Evolutionary conservation across 2,113 vertebrate species (phyloP), one percentile per base, ranked within the genome.

Genomic region (Mola mola): DNA sequence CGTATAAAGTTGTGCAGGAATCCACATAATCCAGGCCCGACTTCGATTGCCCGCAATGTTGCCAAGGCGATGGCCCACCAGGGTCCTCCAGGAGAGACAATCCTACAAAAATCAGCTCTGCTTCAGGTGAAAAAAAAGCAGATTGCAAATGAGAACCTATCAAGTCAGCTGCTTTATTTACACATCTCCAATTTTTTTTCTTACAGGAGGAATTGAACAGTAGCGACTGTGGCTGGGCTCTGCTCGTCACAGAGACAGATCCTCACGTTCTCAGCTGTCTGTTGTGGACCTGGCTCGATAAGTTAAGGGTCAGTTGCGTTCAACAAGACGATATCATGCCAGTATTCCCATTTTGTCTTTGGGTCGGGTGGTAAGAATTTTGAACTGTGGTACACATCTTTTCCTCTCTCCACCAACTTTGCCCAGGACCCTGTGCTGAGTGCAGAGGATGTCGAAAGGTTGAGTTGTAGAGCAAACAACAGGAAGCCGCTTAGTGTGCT

Each of bases 241-340:
- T 87, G 8, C 71, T 94, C 42, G 86, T 87, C 42, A 87, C 87
- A 0, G 93, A 94, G 66, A 79, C 76, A 1, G 86, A 93, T 50
- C 92, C 92, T 34, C 76, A 84, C 8, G 88, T 94, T 38, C 90
- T 94, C 66, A 88, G 84, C 47, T 86, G 78, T 49, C 78, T 94
- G 13, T 66, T 94, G 56, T 94, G 92, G 92, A 86, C 78, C 22
- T 94, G 93, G 93, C 67, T 94, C 57, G 90, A 94, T 16, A 92
- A 84, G 47, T 72, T 94, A 11, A 91, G 79, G 88, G 93, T 93
- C 22, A 77, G 82, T 78, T 25, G 15, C n/a, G 33, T 53, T n/a
- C 33, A 21, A 44, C 6, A 31, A 1, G 24, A 70, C 8, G 13
- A 6, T 3, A 16, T 37, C 9, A 63, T 16, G 7, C 3, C 13